A percentile compares a stretch with the other conserved stretches of the same genome.
These are phyloP conservation scores for Agrilus cyanescens DNA, from an alignment of 2,888 invertebrate species.

Conservation along the genomic window DNA sequence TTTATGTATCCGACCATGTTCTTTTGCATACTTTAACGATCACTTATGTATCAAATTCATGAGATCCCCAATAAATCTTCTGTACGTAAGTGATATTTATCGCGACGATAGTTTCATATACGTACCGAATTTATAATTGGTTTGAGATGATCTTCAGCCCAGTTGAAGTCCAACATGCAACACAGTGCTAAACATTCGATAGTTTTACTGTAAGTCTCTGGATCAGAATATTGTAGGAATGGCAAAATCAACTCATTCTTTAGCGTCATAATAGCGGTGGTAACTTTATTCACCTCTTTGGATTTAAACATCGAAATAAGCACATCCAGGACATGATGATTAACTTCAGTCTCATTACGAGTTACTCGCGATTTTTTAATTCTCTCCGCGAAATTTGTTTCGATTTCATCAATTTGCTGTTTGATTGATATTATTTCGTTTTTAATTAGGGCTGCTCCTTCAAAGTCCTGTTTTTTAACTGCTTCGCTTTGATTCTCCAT, in stretches of 20 bases:
- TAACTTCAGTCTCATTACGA: constrained; percentile 17
- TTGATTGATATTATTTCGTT: constrained; percentile 15
- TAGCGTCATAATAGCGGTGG: constrained; percentile 11
- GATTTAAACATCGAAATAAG: constrained; percentile 15
- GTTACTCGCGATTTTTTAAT: constrained; percentile 7
- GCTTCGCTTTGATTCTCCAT: constrained; percentile 22
- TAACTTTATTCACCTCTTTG: constrained; percentile 9
- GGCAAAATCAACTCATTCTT: constrained; percentile 21
- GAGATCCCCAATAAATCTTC: too few species aligned
- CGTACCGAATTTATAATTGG: constrained; percentile 21
- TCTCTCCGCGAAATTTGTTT: constrained; percentile 3
- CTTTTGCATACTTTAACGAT: too few species aligned
- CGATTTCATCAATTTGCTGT: constrained; percentile 15
- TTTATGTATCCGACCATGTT: too few species aligned
- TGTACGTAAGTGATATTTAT: too few species aligned
- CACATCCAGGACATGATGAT: constrained; percentile 20
- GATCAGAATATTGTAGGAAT: constrained; percentile 12
- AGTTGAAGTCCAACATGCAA: constrained; percentile 17
- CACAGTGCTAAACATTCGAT: constrained; percentile 19
- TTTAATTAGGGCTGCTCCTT: constrained; percentile 18
- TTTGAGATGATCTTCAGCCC: constrained; percentile 17
- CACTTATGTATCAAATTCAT: too few species aligned
- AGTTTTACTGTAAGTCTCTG: constrained; percentile 19
- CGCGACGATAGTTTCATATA: background rate
- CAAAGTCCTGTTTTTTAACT: constrained; percentile 17